phyloP scores from a whole-genome alignment of 2,888 invertebrate genomes.

The Sialis lutaria region DNA sequence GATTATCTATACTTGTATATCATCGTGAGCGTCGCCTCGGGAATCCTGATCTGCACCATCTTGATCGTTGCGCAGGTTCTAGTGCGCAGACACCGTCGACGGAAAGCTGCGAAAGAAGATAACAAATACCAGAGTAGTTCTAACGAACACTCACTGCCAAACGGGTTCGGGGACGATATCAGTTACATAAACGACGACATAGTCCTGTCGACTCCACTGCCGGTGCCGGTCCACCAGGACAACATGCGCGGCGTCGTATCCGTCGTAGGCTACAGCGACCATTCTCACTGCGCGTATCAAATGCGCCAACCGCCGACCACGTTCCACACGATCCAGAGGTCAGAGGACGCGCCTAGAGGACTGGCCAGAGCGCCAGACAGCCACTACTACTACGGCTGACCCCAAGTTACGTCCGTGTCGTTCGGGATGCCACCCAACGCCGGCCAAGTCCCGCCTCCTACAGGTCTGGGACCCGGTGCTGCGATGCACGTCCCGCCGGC shows the following conservation, averaged over 20 bases:
- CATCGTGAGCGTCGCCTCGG: conserved; percentile 55
- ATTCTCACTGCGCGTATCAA: conserved; percentile 20
- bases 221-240: conserved; percentile 32
- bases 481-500: too few relatives aligned
- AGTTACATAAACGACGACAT: conserved; percentile 72
- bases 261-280: conserved; percentile 24
- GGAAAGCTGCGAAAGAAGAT: conserved; percentile 29
- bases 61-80: conserved; percentile 54
- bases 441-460: too few relatives aligned
- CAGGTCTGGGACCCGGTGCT: too few relatives aligned
- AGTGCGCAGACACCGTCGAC: conserved; percentile 38
- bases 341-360: conserved; percentile 31
- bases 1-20: conserved; percentile 72
- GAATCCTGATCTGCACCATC: conserved; percentile 51
- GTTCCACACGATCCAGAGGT: conserved; percentile 23
- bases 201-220: conserved; percentile 51
- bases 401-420: conserved; percentile 7
- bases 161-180: conserved; percentile 73
- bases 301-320: conserved; percentile 21
- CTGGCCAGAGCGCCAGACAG: conserved; percentile 45
- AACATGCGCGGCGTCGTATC: conserved; percentile 31
- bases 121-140: conserved; percentile 49
- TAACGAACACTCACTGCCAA: conserved; percentile 58
- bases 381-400: conserved; percentile 66
- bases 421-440: not conserved